Conservation (phyloP, 2,797 vertebrate genomes). For the Onychomys arenicola region DNA sequence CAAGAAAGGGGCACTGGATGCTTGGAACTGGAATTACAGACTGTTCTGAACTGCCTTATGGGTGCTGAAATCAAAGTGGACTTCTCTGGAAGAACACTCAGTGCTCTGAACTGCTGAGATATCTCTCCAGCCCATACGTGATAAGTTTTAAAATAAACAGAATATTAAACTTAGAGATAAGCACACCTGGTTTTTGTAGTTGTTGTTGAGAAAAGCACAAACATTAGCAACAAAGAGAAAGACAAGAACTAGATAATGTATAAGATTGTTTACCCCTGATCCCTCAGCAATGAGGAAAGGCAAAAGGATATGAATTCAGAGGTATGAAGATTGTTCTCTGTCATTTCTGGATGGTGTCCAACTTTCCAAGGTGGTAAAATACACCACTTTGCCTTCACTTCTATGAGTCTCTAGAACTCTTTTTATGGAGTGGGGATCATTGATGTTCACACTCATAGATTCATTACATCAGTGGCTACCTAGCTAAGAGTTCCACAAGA, state of each 20-base stretch:
- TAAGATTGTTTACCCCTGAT: not conserved
- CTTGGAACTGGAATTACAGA: not conserved
- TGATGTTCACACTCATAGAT: not conserved
- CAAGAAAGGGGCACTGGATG: not conserved
- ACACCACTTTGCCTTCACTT: not conserved
- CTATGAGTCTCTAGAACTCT: not conserved
- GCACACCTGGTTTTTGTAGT: not conserved
- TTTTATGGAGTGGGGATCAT: not conserved
- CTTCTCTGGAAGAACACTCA: not conserved
- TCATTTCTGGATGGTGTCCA: not conserved
- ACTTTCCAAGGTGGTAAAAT: not conserved
- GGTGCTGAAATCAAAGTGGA: not conserved
- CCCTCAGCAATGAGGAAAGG: not conserved
- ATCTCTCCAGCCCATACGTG: not conserved
- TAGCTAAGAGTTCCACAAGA: not conserved
- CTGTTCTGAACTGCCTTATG: not conserved
- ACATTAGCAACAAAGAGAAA: not conserved
- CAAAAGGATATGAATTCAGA: not conserved
- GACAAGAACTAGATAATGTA: not conserved
- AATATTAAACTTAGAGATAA: not conserved
- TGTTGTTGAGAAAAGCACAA: not conserved
- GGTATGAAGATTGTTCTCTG: not conserved
- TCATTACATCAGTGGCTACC: not conserved
- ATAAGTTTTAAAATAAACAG: not conserved
- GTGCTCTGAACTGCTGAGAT: not conserved